Base-by-base conservation (phyloP, 2,113 vertebrate genomes). In the Oryzias celebensis region DNA sequence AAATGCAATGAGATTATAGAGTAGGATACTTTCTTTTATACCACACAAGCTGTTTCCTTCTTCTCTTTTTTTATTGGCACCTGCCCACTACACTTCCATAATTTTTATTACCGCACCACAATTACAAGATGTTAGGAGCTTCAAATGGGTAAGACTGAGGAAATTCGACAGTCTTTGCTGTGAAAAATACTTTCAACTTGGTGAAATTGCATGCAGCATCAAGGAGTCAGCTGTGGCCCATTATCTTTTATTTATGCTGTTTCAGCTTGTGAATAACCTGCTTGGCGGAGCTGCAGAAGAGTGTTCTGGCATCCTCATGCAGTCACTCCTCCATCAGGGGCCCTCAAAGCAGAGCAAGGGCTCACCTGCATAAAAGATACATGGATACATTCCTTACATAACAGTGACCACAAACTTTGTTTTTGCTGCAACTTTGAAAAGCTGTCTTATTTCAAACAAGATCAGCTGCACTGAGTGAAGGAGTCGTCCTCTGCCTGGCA, bases 211-310 rank as follows among this genome's bases (percentile, higher is more conserved):
- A 86, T 81, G 80, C 78, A 60, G 75, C 75, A 85, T 82, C 85
- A 85, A 86, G 77, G 83, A 89, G 85, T 90, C 85, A 85, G 88
- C 86, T 86, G 79, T 80, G 79, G 72, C 81, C 75, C 74, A 81
- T 87, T 89, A 90, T 92, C 73, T 89, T 89, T 90, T 86, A 92
- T 91, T 92, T 87, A 90, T 92, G 80, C 77, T 68, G 78, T 88
- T 81, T 73, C 85, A 84, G 85, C 85, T 82, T 81, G 83, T 89
- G 90, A 88, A 88, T 92, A 88, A 89, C 89, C 85, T 91, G 87
- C 90, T 91, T 85, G 87, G 87, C 85, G 85, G 85, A 85, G 82
- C 81, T 87, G 86, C 75, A 88, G 78, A 81, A 84, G 77, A 89
- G 85, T 80, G 80, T 75, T 77, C 75, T 85, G 88, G 75, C 83